phyloP scores from a whole-genome alignment of 2,888 invertebrate genomes.

The Eupithecia subfuscata region DNA sequence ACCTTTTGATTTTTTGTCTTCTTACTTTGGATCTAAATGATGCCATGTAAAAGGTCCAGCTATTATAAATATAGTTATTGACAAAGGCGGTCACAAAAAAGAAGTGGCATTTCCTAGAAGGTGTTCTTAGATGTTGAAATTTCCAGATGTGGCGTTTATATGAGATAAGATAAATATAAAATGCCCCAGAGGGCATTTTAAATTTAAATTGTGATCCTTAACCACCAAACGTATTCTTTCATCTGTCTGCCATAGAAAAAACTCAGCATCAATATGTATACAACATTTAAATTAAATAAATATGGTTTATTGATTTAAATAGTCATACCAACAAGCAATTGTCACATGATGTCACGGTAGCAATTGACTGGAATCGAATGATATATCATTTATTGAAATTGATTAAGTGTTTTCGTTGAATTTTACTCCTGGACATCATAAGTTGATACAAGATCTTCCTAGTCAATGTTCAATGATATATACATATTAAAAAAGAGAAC shows the following conservation, averaged over 20 bases:
- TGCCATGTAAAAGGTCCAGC: too few relatives aligned
- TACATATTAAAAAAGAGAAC: too few relatives aligned
- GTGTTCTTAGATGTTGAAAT: too few relatives aligned
- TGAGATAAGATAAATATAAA: too few relatives aligned
- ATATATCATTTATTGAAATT: conserved; percentile 32
- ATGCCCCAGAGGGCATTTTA: too few relatives aligned
- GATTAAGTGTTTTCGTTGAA: conserved; percentile 43
- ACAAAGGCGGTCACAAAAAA: too few relatives aligned
- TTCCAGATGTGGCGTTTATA: too few relatives aligned
- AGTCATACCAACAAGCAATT: conserved; percentile 18
- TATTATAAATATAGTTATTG: too few relatives aligned
- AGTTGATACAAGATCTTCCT: not conserved
- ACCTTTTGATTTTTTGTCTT: too few relatives aligned
- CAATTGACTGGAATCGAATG: conserved; percentile 31
- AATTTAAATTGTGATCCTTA: not conserved
- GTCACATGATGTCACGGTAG: conserved; percentile 20
- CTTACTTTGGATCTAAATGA: too few relatives aligned
- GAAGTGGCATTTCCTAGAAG: too few relatives aligned
- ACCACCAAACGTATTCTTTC: not conserved
- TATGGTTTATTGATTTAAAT: conserved; percentile 15
- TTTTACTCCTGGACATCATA: conserved; percentile 31
- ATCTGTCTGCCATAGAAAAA: not conserved
- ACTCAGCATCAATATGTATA: not conserved
- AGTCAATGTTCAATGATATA: not conserved
- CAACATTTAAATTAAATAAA: not conserved